Conservation (phyloP, 2,888 invertebrate species). For the Spisula subtruncata region DNA sequence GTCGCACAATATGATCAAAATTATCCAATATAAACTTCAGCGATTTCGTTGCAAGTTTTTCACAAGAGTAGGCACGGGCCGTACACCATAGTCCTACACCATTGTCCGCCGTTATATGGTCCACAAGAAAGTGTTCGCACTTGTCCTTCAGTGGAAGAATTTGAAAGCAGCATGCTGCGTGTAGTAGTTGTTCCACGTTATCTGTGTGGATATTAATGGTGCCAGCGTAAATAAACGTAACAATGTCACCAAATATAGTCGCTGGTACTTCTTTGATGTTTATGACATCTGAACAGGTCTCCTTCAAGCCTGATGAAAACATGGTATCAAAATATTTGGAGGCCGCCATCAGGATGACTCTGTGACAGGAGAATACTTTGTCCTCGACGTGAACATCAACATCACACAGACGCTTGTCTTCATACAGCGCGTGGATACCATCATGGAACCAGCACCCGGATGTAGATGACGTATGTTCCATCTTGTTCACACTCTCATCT, state of each 20-base stretch:
- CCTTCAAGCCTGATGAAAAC: constrained; percentile 75
- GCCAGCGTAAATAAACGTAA: constrained; percentile 67
- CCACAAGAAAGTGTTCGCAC: constrained; percentile 70
- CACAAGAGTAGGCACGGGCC: constrained; percentile 53
- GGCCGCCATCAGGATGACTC: constrained; percentile 70
- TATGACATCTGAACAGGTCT: constrained; percentile 59
- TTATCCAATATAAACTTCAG: constrained; percentile 56
- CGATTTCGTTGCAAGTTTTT: constrained; percentile 49
- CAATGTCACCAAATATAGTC: constrained; percentile 59
- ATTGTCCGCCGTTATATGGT: constrained; percentile 68
- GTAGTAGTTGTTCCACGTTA: constrained; percentile 66
- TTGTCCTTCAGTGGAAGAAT: constrained; percentile 58
- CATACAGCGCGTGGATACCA: constrained; percentile 64
- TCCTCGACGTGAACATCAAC: constrained; percentile 63
- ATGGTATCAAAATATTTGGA: constrained; percentile 75
- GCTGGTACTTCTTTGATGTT: constrained; percentile 57
- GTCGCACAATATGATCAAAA: constrained; percentile 63
- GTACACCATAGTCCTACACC: constrained; percentile 70
- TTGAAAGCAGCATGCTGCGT: constrained; percentile 67
- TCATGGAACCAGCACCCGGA: constrained; percentile 50
- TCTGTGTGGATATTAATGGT: constrained; percentile 58
- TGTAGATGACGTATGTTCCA: background rate
- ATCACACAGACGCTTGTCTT: constrained; percentile 67
- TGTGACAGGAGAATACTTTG: constrained; percentile 70
- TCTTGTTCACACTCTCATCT: background rate